Evolutionary conservation across 2,797 vertebrate species (phyloP).

Genomic region (Scomberomorus guttatus): DNA sequence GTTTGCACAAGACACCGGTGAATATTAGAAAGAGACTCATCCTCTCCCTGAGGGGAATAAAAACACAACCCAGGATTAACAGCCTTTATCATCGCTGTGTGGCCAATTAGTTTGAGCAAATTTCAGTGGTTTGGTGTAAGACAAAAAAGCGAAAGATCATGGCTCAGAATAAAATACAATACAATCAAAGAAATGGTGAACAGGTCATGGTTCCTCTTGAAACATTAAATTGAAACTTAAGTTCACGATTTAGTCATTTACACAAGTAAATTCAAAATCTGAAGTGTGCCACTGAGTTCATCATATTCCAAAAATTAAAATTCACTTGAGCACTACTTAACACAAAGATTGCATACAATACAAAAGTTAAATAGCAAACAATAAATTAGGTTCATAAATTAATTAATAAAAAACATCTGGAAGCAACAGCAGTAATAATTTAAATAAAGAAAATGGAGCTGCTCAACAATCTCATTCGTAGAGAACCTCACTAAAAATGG

Average conservation of each 20-base stretch:
- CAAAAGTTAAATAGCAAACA: conserved; percentile 82
- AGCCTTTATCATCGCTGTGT: conserved; percentile 30
- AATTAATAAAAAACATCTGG: conserved; percentile 78
- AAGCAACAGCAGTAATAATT: conserved; percentile 78
- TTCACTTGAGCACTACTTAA: conserved; percentile 55
- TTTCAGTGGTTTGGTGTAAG: conserved; percentile 62
- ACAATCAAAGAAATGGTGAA: conserved; percentile 49
- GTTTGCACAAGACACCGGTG: conserved; percentile 49
- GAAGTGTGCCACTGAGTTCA: conserved; percentile 57
- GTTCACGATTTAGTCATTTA: conserved; percentile 60
- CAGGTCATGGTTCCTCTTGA: conserved; percentile 55
- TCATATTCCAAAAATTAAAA: conserved; percentile 53
- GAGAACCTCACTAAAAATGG: conserved; percentile 59
- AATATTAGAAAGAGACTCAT: conserved; percentile 45
- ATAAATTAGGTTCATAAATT: conserved; percentile 88
- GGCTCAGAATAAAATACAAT: conserved; percentile 75
- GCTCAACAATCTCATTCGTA: conserved; percentile 73
- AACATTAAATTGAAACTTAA: conserved; percentile 63
- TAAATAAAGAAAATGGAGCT: conserved; percentile 81
- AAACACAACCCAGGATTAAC: conserved; percentile 39
- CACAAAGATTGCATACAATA: conserved; percentile 70
- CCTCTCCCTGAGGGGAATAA: conserved; percentile 47
- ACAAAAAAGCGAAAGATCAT: conserved; percentile 64
- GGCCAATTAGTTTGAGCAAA: conserved; percentile 36
- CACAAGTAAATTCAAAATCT: conserved; percentile 51